Conservation (phyloP, 2,888 invertebrate genomes). For the Iphiclides podalirius region DNA sequence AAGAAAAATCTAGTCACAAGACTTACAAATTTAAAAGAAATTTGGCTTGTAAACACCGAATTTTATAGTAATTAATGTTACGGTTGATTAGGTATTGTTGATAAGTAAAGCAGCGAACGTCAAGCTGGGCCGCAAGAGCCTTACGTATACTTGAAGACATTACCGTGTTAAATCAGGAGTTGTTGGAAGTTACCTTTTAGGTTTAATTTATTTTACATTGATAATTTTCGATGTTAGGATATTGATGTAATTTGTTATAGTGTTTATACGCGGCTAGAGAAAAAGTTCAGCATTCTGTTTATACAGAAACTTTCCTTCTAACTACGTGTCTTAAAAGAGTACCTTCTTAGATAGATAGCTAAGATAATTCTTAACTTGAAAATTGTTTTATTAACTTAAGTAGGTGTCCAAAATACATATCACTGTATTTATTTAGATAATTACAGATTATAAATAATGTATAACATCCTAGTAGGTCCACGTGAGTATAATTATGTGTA, state of each 20-base stretch:
- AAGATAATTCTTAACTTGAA: conserved; percentile 42
- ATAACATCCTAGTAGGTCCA: conserved; percentile 4
- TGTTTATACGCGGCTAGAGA: conserved; percentile 59
- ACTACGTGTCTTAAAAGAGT: conserved; percentile 74
- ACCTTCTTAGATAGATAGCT: conserved; percentile 67
- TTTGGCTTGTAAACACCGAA: conserved; percentile 67
- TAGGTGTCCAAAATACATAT: conserved; percentile 35
- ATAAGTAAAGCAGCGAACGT: conserved; percentile 49
- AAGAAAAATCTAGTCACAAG: conserved; percentile 79
- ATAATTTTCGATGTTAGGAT: conserved; percentile 67
- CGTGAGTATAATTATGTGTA: not conserved
- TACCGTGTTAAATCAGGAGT: conserved; percentile 32
- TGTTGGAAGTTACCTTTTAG: conserved; percentile 77
- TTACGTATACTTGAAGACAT: conserved; percentile 15
- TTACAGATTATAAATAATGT: conserved; percentile 12
- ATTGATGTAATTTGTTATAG: conserved; percentile 66
- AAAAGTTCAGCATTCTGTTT: conserved; percentile 72
- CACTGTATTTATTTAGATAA: conserved; percentile 28
- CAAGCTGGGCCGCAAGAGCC: conserved; percentile 24
- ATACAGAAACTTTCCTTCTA: conserved; percentile 43
- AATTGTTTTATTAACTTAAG: conserved; percentile 26
- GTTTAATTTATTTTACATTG: conserved; percentile 69
- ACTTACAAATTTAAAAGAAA: conserved; percentile 72
- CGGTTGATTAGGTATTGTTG: conserved; percentile 63
- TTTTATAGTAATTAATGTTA: conserved; percentile 61